phyloP scores from a whole-genome alignment of 1,140 invertebrate genomes.

The Lineus longissimus region DNA sequence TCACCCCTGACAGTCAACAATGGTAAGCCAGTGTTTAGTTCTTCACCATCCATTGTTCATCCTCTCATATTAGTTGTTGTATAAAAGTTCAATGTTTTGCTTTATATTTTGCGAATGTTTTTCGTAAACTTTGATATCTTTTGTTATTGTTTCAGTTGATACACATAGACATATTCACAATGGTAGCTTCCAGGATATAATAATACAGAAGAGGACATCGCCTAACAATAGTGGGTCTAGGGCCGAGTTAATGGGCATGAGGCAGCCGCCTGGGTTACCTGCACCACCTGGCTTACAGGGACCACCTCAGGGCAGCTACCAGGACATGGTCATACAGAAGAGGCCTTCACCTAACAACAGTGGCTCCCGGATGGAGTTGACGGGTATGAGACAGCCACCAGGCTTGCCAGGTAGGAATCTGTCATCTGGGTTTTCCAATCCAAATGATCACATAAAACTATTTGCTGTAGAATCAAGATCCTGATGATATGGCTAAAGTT shows the following conservation, averaged over 20 bases:
- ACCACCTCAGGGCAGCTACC: no score
- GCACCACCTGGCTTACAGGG: not conserved
- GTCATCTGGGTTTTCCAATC: no score
- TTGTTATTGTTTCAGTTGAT: no score
- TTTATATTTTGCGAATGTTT: not conserved
- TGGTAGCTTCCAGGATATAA: no score
- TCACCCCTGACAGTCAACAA: not conserved
- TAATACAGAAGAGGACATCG: constrained; percentile 9
- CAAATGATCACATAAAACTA: no score
- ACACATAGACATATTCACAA: no score
- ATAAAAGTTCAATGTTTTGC: not conserved
- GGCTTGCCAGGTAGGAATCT: no score
- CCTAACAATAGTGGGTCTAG: constrained; percentile 31
- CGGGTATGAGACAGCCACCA: constrained; percentile 28
- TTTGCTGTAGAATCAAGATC: no score
- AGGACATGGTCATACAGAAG: not conserved
- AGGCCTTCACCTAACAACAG: constrained; percentile 26
- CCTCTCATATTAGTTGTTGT: not conserved
- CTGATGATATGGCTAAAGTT: no score
- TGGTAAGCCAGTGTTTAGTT: not conserved
- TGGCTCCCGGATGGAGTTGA: constrained; percentile 34
- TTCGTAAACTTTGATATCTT: no score
- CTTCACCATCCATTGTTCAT: no score
- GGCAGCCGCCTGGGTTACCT: not conserved
- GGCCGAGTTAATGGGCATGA: constrained; percentile 41